Percentiles rank a stretch among this genome's conserved stretches.
phyloP scores from a whole-genome alignment of 2,888 invertebrate genomes.

The Catocala fraxini region DNA sequence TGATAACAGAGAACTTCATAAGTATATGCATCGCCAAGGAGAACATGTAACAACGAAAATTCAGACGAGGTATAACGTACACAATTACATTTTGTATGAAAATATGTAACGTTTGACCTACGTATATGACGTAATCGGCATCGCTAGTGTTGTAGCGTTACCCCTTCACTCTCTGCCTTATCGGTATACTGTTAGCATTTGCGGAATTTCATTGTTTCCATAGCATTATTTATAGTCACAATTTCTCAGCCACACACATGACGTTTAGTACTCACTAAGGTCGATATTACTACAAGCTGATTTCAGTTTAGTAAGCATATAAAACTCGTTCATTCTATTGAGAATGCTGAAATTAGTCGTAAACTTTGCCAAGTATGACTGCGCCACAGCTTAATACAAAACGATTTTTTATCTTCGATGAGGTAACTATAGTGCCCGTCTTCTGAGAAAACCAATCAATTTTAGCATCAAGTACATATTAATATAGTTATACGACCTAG shows the following conservation, averaged over 20 bases:
- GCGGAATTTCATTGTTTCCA: slow-evolving; percentile 59
- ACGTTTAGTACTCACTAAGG: slow-evolving; percentile 45
- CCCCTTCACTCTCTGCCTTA: slow-evolving; percentile 53
- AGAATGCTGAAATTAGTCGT: slow-evolving; percentile 5
- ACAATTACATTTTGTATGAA: slow-evolving; percentile 31
- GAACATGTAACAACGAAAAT: too few species aligned
- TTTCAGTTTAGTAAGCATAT: slow-evolving; percentile 7
- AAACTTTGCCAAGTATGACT: slow-evolving; percentile 1
- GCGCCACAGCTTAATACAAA: slow-evolving; percentile 1
- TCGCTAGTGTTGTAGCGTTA: slow-evolving; percentile 41
- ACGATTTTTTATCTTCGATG: slow-evolving; percentile 9
- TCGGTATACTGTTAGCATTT: slow-evolving; percentile 51
- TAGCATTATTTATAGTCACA: slow-evolving; percentile 54
- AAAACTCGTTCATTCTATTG: slow-evolving; percentile 9
- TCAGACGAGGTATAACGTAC: neutral
- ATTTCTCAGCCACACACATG: slow-evolving; percentile 56
- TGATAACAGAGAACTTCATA: too few species aligned
- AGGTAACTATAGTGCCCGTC: slow-evolving; percentile 1
- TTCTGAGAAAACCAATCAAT: slow-evolving; percentile 19
- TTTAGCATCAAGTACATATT: slow-evolving; percentile 4
- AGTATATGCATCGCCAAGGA: too few species aligned
- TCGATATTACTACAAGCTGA: slow-evolving; percentile 8
- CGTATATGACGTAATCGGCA: slow-evolving; percentile 49
- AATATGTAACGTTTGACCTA: slow-evolving; percentile 44
- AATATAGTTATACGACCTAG: slow-evolving; percentile 4